Percentiles rank a stretch among this genome's conserved stretches.
Conservation (phyloP, 2,113 vertebrate species). For the Pseudois nayaur region DNA sequence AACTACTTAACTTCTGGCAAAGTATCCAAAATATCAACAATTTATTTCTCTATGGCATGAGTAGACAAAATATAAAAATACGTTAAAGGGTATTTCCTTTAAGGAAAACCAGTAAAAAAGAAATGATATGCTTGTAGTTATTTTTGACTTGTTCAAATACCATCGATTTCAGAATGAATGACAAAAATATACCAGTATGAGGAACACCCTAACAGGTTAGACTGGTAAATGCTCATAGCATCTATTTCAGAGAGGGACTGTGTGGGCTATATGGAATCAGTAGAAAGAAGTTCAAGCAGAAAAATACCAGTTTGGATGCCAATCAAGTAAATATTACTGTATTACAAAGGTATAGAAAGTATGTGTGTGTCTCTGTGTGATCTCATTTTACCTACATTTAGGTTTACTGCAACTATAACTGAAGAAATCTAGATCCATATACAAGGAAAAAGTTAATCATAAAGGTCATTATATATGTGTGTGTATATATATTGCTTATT, state of each 20-base stretch:
- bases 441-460: conserved; percentile 9
- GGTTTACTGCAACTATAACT: neutral
- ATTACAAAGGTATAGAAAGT: neutral
- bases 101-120: conserved; percentile 14
- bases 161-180: conserved; percentile 7
- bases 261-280: neutral
- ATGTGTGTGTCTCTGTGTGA: neutral
- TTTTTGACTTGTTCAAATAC: conserved; percentile 9
- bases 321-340: neutral
- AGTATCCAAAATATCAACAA: neutral
- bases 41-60: conserved; percentile 23
- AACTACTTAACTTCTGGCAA: conserved; percentile 25
- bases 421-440: conserved; percentile 5
- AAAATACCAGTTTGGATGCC: neutral
- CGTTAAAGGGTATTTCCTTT: neutral
- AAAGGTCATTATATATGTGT: neutral
- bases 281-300: neutral
- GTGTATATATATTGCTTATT: neutral
- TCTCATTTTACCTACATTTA: neutral
- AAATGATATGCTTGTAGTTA: neutral
- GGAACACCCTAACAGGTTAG: conserved; percentile 14
- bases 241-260: neutral
- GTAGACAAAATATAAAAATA: conserved; percentile 18
- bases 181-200: conserved; percentile 16
- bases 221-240: neutral